Conservation (phyloP, 2,888 invertebrate genomes). For the Biston stratarius region DNA sequence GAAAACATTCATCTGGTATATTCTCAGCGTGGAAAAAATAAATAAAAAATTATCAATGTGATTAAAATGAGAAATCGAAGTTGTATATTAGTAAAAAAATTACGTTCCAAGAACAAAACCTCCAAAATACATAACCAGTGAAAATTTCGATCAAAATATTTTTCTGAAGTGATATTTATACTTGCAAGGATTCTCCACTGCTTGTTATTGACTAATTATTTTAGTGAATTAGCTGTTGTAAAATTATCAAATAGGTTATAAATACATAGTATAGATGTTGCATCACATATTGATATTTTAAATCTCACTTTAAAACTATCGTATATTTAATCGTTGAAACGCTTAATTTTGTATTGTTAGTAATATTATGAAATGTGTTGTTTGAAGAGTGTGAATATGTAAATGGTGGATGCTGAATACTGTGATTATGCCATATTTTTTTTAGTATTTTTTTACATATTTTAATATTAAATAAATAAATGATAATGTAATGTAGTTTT, state of each 20-base stretch:
- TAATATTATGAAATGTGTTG: slow-evolving; percentile 41
- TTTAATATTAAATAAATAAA: slow-evolving; percentile 5
- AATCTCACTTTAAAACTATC: not conserved
- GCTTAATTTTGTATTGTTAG: slow-evolving; percentile 27
- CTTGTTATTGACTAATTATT: too few relatives aligned
- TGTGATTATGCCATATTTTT: slow-evolving; percentile 39
- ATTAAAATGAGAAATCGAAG: too few relatives aligned
- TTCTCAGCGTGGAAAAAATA: slow-evolving; percentile 22
- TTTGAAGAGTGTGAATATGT: slow-evolving; percentile 20
- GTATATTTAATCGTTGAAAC: slow-evolving; percentile 2
- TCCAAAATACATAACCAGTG: not conserved
- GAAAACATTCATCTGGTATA: slow-evolving; percentile 32
- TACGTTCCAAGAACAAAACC: not conserved
- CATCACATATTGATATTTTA: not conserved
- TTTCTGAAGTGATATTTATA: too few relatives aligned
- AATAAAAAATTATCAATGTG: not conserved
- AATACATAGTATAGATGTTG: too few relatives aligned
- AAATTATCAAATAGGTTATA: too few relatives aligned
- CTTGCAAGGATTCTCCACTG: too few relatives aligned
- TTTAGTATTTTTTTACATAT: slow-evolving; percentile 22
- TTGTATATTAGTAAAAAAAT: too few relatives aligned
- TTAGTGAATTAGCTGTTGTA: too few relatives aligned
- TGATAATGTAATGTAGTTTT: not conserved
- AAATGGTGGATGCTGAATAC: slow-evolving; percentile 19
- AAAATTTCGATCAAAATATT: too few relatives aligned